Conservation (phyloP, 2,888 invertebrate genomes). For the Sminthurinus aureus region DNA sequence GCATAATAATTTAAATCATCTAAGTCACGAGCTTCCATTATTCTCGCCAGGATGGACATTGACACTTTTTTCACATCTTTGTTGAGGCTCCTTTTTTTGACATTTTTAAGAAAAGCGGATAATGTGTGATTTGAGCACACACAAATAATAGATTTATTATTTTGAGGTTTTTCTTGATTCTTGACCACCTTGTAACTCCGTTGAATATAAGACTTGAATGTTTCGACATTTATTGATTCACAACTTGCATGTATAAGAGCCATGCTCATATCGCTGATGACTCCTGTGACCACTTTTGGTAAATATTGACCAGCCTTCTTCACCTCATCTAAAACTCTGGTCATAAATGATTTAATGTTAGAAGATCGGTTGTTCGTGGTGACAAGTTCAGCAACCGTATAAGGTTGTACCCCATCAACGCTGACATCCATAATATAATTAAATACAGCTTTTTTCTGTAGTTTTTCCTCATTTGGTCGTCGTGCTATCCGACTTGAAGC, state of each 20-base stretch:
- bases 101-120: background rate
- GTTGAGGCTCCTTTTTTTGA: background rate
- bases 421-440: conserved; percentile 13
- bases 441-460: background rate
- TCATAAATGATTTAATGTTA: background rate
- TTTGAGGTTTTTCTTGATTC: background rate
- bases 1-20: background rate
- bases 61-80: background rate
- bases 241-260: background rate
- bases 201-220: background rate
- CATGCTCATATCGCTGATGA: background rate
- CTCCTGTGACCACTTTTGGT: background rate
- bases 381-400: background rate
- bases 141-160: background rate
- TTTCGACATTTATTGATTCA: background rate
- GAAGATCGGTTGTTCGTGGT: background rate
- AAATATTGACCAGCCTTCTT: background rate
- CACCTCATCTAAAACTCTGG: background rate
- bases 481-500: background rate
- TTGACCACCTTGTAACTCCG: background rate
- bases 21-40: background rate
- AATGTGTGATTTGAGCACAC: background rate
- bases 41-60: background rate
- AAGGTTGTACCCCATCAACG: background rate
- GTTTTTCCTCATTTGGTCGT: background rate